A percentile compares a stretch with the other conserved stretches of the same genome.
Evolutionary conservation across 2,797 vertebrate species (phyloP).

Genomic region (Petrocephalus schoutedeni): DNA sequence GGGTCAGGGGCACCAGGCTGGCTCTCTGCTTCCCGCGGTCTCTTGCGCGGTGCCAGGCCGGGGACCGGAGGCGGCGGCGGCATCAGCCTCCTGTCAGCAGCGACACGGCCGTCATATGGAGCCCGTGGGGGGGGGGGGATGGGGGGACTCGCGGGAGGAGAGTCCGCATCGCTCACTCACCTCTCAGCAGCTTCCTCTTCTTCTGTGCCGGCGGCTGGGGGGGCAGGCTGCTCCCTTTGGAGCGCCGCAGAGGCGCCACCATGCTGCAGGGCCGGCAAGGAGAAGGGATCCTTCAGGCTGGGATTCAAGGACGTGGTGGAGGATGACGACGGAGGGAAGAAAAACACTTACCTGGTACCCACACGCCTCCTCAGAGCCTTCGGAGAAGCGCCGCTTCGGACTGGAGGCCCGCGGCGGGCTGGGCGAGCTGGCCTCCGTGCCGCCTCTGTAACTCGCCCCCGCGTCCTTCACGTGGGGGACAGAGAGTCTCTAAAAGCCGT

Average conservation of each 20-base stretch:
- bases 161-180: slow-evolving; percentile 35
- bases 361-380: slow-evolving; percentile 45
- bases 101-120: neutral
- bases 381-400: slow-evolving; percentile 54
- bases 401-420: slow-evolving; percentile 46
- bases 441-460: slow-evolving; percentile 41
- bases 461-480: slow-evolving; percentile 48
- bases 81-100: slow-evolving; percentile 57
- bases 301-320: neutral
- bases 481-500: neutral
- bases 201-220: slow-evolving; percentile 32
- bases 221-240: slow-evolving; percentile 28
- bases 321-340: neutral
- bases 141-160: too few species aligned
- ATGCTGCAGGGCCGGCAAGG: slow-evolving; percentile 37
- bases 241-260: slow-evolving; percentile 36
- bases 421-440: slow-evolving; percentile 41
- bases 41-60: slow-evolving; percentile 48
- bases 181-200: slow-evolving; percentile 52
- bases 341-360: slow-evolving; percentile 34
- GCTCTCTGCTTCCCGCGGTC: slow-evolving; percentile 43
- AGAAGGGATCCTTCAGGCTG: neutral
- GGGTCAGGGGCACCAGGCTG: slow-evolving; percentile 24
- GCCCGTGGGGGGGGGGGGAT: neutral
- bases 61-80: slow-evolving; percentile 59